Evolutionary conservation across 2,888 invertebrate species (phyloP).

Genomic region (Eupithecia inturbata): DNA sequence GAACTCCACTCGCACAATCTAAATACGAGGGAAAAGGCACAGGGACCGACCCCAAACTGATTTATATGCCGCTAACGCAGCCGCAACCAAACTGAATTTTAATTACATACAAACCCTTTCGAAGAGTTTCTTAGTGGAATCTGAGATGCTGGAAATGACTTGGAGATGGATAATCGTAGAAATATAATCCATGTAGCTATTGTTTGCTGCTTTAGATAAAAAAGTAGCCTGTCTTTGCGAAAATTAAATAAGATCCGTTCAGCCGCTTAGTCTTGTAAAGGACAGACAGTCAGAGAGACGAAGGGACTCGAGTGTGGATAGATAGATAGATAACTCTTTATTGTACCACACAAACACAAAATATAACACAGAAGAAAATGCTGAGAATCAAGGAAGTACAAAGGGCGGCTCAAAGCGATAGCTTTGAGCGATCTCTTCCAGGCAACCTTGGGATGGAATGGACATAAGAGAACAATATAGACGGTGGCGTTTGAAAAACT

Average conservation of each 20-base stretch:
- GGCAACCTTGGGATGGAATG: too few species aligned
- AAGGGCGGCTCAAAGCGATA: too few species aligned
- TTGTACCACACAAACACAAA: too few species aligned
- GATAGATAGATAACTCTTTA: too few species aligned
- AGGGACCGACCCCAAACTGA: constrained; percentile 52
- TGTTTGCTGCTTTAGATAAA: background rate
- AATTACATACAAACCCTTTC: constrained; percentile 64
- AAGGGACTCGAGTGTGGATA: too few species aligned
- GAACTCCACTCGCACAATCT: constrained; percentile 30
- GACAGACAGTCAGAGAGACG: background rate
- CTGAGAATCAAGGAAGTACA: too few species aligned
- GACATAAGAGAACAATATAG: too few species aligned
- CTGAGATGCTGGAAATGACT: constrained; percentile 43
- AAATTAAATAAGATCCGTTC: background rate
- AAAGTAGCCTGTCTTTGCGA: background rate
- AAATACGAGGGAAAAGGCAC: constrained; percentile 36
- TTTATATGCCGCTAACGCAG: constrained; percentile 68
- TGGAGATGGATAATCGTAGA: constrained; percentile 7
- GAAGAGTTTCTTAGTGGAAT: constrained; percentile 45
- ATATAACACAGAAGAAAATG: too few species aligned
- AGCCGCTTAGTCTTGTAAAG: background rate
- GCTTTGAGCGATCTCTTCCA: too few species aligned
- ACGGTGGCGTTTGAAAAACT: too few species aligned
- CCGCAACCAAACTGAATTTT: constrained; percentile 65
- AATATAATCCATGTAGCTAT: background rate